Conservation (phyloP, 2,797 vertebrate species). For the Cheirogaleus major region DNA sequence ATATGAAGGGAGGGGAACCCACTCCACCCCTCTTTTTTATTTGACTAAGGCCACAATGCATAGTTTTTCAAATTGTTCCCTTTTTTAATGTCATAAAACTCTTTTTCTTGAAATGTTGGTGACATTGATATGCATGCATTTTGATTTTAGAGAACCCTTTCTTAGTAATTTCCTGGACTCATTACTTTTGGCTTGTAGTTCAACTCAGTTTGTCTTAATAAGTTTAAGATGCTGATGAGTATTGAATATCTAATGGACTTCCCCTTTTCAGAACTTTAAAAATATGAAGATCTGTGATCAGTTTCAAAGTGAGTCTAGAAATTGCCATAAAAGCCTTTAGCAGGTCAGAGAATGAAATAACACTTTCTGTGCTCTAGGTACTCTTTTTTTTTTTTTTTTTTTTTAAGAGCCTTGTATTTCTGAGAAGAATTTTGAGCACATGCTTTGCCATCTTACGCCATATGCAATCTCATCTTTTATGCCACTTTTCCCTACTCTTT, state of each 20-base stretch:
- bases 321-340: not conserved
- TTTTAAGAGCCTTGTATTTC: not conserved
- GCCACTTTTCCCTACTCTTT: not conserved
- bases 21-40: not conserved
- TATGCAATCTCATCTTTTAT: not conserved
- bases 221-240: slow-evolving; percentile 41
- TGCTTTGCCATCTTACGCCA: not conserved
- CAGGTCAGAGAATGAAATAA: slow-evolving; percentile 2
- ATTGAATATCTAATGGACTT: slow-evolving; percentile 53
- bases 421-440: not conserved
- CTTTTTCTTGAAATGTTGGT: not conserved
- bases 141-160: not conserved
- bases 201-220: slow-evolving; percentile 43
- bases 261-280: slow-evolving; percentile 53
- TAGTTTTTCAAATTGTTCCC: not conserved
- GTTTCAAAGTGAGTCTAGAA: slow-evolving; percentile 43
- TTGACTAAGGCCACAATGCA: not conserved
- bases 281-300: slow-evolving; percentile 27
- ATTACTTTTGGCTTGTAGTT: slow-evolving; percentile 41
- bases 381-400: not conserved
- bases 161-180: not conserved
- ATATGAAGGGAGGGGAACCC: not conserved
- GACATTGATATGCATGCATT: not conserved
- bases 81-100: not conserved
- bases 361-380: not conserved